These are phyloP conservation scores for Ornithoptera priamus DNA, from an alignment of 2,888 invertebrate genomes.

Conservation along the genomic window DNA sequence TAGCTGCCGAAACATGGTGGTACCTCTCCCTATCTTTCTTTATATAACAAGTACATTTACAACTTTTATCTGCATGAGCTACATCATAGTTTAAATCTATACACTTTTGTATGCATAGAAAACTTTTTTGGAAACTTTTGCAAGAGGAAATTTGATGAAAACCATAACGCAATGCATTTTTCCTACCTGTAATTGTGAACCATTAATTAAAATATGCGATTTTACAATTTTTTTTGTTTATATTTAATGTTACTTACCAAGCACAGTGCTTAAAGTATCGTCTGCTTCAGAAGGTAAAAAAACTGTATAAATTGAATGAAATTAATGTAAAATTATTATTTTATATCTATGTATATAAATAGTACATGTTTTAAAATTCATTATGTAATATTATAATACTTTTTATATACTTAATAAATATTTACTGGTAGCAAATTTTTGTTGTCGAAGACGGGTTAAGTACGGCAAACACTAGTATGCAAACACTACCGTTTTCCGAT, in stretches of 20 bases:
- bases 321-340: background rate
- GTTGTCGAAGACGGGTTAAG: too few relatives aligned
- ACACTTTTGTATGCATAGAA: slow-evolving; percentile 58
- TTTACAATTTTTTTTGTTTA: background rate
- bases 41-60: slow-evolving; percentile 53
- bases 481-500: too few relatives aligned
- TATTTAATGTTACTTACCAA: slow-evolving; percentile 12
- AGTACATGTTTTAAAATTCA: background rate
- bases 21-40: slow-evolving; percentile 45
- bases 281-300: slow-evolving; percentile 11
- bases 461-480: too few relatives aligned
- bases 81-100: slow-evolving; percentile 51
- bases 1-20: slow-evolving; percentile 19
- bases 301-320: slow-evolving; percentile 15
- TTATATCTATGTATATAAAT: background rate
- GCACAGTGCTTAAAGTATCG: background rate
- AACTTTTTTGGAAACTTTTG: slow-evolving; percentile 48
- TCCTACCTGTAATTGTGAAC: slow-evolving; percentile 31
- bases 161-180: slow-evolving; percentile 53
- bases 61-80: slow-evolving; percentile 54
- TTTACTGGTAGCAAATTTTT: too few relatives aligned
- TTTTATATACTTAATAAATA: too few relatives aligned
- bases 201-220: background rate
- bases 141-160: slow-evolving; percentile 57
- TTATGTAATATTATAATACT: too few relatives aligned